A percentile compares a stretch with the other conserved stretches of the same genome.
Evolutionary conservation across 2,113 vertebrate species (phyloP).

Genomic region (Cardinalis cardinalis): DNA sequence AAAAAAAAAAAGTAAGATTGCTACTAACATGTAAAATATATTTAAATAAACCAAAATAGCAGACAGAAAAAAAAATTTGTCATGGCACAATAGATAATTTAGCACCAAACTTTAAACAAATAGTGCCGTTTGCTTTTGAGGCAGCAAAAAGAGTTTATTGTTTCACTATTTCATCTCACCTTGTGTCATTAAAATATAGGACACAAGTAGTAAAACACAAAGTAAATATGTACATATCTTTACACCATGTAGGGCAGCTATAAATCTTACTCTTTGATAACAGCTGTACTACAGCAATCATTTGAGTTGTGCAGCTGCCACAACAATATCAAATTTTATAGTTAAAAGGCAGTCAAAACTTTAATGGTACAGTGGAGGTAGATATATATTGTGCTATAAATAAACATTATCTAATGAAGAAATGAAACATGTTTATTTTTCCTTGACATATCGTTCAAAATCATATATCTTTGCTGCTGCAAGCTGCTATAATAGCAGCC

Average conservation of each 20-base stretch:
- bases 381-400: slow-evolving; percentile 76
- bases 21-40: background rate
- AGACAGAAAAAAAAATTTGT: background rate
- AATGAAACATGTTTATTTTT: slow-evolving; percentile 75
- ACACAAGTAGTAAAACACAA: slow-evolving; percentile 72
- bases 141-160: slow-evolving; percentile 57
- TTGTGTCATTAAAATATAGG: slow-evolving; percentile 77
- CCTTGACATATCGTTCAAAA: slow-evolving; percentile 61
- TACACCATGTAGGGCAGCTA: slow-evolving; percentile 66
- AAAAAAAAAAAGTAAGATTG: rapidly evolving
- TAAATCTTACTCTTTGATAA: slow-evolving; percentile 77
- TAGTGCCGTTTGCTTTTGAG: background rate
- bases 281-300: slow-evolving; percentile 77
- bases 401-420: slow-evolving; percentile 81
- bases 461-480: slow-evolving; percentile 66
- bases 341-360: slow-evolving; percentile 81
- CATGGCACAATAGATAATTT: background rate
- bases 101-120: slow-evolving; percentile 33
- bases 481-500: slow-evolving; percentile 69
- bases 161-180: slow-evolving; percentile 74
- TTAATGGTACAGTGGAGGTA: slow-evolving; percentile 76
- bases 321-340: slow-evolving; percentile 81
- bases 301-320: slow-evolving; percentile 77
- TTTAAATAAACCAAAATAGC: background rate
- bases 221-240: slow-evolving; percentile 79